Percentiles rank a stretch among this genome's conserved stretches.
Evolutionary conservation across 2,113 vertebrate species (phyloP).

Genomic region (Hippocampus comes): DNA sequence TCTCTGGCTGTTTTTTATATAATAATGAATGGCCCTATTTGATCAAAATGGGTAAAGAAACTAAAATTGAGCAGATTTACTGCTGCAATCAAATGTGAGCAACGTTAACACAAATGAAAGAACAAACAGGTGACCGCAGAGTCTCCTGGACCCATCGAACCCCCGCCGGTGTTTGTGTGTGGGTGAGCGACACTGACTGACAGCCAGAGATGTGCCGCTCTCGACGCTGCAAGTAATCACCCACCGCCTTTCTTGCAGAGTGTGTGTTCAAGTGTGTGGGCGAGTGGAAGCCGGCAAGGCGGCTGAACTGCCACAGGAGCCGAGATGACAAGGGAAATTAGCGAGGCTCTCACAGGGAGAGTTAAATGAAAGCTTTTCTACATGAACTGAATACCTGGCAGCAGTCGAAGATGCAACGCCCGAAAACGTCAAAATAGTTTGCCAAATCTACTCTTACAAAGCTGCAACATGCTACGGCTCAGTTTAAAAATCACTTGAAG

Average conservation of each 20-base stretch:
- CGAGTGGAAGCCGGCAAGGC: constrained; percentile 23
- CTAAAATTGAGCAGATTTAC: constrained; percentile 1
- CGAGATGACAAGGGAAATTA: constrained; percentile 44
- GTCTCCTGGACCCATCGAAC: constrained; percentile 23
- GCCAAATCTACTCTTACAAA: background rate
- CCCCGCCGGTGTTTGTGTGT: constrained; percentile 27
- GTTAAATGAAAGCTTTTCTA: constrained; percentile 10
- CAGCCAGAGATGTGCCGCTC: constrained; percentile 29
- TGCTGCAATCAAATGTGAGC: background rate
- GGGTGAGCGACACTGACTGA: constrained; percentile 36
- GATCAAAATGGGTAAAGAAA: background rate
- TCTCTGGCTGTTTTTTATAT: background rate
- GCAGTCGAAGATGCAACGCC: background rate
- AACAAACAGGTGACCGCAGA: constrained; percentile 23
- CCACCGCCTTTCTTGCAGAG: constrained; percentile 34
- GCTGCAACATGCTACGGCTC: background rate
- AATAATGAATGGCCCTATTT: background rate
- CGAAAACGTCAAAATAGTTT: constrained; percentile 18
- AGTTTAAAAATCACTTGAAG: background rate
- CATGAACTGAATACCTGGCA: constrained; percentile 1
- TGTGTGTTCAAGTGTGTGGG: constrained; percentile 45
- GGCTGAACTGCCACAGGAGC: constrained; percentile 28
- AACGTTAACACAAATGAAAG: constrained; percentile 28
- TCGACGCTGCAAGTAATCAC: constrained; percentile 48
- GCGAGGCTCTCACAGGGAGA: constrained; percentile 3